Conservation (phyloP, 2,797 vertebrate species). For the Myripristis jacobus region DNA sequence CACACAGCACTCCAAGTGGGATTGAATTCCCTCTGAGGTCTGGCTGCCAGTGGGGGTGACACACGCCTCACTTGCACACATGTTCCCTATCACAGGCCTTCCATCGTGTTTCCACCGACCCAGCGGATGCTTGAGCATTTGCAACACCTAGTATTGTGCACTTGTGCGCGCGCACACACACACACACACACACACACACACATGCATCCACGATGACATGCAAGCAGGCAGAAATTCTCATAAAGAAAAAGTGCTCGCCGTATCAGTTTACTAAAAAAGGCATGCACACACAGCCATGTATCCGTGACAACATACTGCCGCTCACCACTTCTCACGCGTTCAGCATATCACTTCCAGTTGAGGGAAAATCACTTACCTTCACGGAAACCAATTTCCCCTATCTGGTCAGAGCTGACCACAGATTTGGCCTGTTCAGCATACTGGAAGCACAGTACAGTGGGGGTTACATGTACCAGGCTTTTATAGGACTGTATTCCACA, state of each 20-base stretch:
- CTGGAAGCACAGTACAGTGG: slow-evolving; percentile 16
- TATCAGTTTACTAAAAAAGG: slow-evolving; percentile 36
- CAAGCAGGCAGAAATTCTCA: slow-evolving; percentile 12
- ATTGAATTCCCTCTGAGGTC: slow-evolving; percentile 71
- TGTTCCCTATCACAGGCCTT: slow-evolving; percentile 43
- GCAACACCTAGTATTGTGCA: slow-evolving; percentile 9
- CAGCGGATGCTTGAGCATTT: slow-evolving; percentile 20
- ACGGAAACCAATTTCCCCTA: slow-evolving; percentile 45
- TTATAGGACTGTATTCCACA: slow-evolving; percentile 50
- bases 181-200: background rate
- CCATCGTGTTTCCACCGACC: slow-evolving; percentile 46
- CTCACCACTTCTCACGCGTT: slow-evolving; percentile 21
- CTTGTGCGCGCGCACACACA: slow-evolving; percentile 11
- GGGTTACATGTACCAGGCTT: slow-evolving; percentile 27
- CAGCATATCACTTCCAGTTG: slow-evolving; percentile 31
- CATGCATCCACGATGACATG: slow-evolving; percentile 55
- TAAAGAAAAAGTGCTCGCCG: slow-evolving; percentile 41
- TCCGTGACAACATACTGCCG: slow-evolving; percentile 11
- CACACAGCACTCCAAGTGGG: slow-evolving; percentile 55
- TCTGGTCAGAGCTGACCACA: slow-evolving; percentile 34
- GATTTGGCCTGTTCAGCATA: slow-evolving; percentile 39
- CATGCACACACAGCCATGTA: background rate
- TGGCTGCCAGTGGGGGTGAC: slow-evolving; percentile 43
- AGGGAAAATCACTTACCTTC: slow-evolving; percentile 37
- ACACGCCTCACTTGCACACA: slow-evolving; percentile 48